A percentile compares a stretch with the other conserved stretches of the same genome.
Conservation (phyloP, 2,113 vertebrate species). For the Tamias sibiricus region DNA sequence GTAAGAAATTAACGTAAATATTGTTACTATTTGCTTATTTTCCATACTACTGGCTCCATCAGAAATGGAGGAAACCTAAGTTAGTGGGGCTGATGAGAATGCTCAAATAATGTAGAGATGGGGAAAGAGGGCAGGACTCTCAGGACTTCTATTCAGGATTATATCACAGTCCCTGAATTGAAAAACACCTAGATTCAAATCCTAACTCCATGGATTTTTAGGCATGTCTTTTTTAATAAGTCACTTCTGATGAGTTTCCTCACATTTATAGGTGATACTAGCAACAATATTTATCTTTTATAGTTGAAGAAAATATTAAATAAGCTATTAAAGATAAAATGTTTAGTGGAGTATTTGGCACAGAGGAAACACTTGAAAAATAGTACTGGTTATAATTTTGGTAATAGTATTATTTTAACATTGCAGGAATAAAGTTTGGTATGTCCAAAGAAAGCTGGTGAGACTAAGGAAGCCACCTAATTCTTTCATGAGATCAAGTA, state of each 20-base stretch:
- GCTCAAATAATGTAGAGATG: background rate
- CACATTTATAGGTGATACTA: background rate
- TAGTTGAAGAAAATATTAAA: background rate
- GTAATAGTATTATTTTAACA: background rate
- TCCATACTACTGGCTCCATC: background rate
- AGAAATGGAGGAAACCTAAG: background rate
- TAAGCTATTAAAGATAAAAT: conserved; percentile 2
- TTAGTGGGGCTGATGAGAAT: background rate
- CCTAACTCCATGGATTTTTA: background rate
- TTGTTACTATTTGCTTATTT: background rate
- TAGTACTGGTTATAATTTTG: background rate
- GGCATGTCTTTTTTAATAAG: background rate
- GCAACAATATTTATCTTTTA: background rate
- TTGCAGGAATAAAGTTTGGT: background rate
- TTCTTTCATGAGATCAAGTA: background rate
- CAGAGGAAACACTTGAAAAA: background rate
- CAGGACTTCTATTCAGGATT: background rate
- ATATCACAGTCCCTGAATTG: background rate
- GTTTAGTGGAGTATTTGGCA: background rate
- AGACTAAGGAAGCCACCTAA: background rate
- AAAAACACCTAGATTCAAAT: background rate
- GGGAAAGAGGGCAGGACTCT: background rate
- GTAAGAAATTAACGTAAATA: background rate
- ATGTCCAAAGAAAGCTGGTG: background rate
- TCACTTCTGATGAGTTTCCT: background rate